Evolutionary conservation across 2,113 vertebrate species (phyloP).

Genomic region (Fulmarus glacialis): DNA sequence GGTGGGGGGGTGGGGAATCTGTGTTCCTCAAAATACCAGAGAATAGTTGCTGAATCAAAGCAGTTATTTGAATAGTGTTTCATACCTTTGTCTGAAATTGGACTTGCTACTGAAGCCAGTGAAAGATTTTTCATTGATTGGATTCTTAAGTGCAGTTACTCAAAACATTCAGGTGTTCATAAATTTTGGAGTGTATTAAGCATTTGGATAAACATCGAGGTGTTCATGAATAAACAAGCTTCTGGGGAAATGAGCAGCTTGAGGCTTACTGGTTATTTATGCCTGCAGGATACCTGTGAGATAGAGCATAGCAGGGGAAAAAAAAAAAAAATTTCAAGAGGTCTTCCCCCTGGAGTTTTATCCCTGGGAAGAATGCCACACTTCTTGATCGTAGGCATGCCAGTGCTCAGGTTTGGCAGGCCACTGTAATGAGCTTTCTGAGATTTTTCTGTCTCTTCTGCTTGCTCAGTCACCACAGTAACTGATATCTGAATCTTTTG

Average conservation of each 20-base stretch:
- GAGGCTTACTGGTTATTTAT: neutral
- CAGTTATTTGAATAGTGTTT: neutral
- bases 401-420: neutral
- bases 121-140: neutral
- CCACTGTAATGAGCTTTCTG: neutral
- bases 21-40: neutral
- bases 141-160: neutral
- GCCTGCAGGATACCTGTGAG: neutral
- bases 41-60: neutral
- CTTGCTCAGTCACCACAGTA: neutral
- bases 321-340: neutral
- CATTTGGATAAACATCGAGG: neutral
- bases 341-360: neutral
- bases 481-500: neutral
- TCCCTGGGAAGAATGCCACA: neutral
- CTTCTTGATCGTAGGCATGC: fast-evolving
- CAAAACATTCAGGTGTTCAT: neutral
- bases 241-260: neutral
- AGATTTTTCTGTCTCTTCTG: neutral
- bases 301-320: neutral
- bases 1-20: neutral
- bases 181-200: neutral
- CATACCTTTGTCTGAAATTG: neutral
- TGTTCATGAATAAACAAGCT: neutral
- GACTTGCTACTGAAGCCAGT: neutral